Percentiles rank a stretch among this genome's conserved stretches.
Evolutionary conservation across 2,113 vertebrate genomes (phyloP).

Genomic region (Zosterops hypoxanthus): DNA sequence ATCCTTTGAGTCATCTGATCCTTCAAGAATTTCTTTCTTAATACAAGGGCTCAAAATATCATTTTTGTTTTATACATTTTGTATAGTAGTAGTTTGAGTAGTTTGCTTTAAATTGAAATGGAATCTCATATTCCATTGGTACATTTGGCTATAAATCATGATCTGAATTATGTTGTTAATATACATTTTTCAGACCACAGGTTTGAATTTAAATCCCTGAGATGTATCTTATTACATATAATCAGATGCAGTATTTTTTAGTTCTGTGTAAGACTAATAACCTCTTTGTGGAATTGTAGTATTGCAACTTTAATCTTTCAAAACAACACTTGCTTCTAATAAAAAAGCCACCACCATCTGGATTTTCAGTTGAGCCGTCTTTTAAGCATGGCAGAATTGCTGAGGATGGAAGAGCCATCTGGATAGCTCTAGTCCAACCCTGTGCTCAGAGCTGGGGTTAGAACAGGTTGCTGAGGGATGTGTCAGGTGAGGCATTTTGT

Average conservation of each 20-base stretch:
- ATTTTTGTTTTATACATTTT: neutral
- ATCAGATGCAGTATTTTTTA: neutral
- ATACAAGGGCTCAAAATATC: neutral
- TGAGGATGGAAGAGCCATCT: neutral
- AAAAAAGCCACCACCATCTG: neutral
- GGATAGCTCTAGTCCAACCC: neutral
- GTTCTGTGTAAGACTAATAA: neutral
- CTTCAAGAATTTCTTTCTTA: conserved; percentile 5
- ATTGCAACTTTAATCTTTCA: neutral
- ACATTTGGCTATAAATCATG: conserved; percentile 4
- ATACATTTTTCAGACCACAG: neutral
- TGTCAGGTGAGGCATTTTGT: neutral
- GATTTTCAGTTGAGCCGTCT: neutral
- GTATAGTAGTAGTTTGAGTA: neutral
- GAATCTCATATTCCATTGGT: neutral
- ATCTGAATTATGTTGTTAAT: neutral
- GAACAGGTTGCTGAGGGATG: neutral
- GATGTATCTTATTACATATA: neutral
- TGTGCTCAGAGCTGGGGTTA: neutral
- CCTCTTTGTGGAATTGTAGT: neutral
- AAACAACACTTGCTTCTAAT: neutral
- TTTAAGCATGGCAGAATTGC: neutral
- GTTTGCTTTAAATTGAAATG: conserved; percentile 28
- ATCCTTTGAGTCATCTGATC: neutral
- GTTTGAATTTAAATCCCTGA: neutral